Evolutionary conservation across 2,113 vertebrate genomes (phyloP), one percentile per base, ranked within the genome.

Genomic region (Austrofundulus limnaeus): DNA sequence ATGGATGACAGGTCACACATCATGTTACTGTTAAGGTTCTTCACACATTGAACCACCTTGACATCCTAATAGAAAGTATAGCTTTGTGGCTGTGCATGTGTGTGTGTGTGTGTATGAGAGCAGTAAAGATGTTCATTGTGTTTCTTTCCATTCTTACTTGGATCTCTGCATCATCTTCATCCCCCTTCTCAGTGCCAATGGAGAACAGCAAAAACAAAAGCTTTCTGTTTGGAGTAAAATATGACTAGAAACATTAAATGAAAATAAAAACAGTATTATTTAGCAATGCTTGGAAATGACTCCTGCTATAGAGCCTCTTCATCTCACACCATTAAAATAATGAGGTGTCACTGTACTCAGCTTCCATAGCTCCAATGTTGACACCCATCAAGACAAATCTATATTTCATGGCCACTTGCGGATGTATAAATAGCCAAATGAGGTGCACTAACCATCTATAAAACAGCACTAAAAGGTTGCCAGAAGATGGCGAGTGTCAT

Each of bases 391-490:
- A 88, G 83, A 90, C 88, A 89, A 92, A 93, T 93, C 87, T 92
- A 91, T 92, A 92, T 92, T 93, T 92, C 91, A 93, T 90, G 86
- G 88, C 85, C 89, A 92, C 89, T 93, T 92, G 92, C 90, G 91
- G 85, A 93, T 92, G 91, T 92, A 91, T 92, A 93, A 93, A 92
- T 92, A 93, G 91, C 90, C 87, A 90, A 92, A 92, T 85, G 87
- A 92, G 90, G 85, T 83, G 83, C 72, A 84, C 78, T 89, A 88
- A 92, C 89, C 88, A 89, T 92, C 91, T 92, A 92, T 92, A 92
- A 93, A 92, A 90, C 59, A 60, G 77, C 77, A 88, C 85, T 93
- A 91, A 93, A 92, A 91, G 91, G 91, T 92, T 92, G 90, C 85
- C 73, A 85, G 87, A 89, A 90, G 85, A 92, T 86, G 91, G 86